Conservation (phyloP, 2,797 vertebrate genomes). For the Galago senegalensis region DNA sequence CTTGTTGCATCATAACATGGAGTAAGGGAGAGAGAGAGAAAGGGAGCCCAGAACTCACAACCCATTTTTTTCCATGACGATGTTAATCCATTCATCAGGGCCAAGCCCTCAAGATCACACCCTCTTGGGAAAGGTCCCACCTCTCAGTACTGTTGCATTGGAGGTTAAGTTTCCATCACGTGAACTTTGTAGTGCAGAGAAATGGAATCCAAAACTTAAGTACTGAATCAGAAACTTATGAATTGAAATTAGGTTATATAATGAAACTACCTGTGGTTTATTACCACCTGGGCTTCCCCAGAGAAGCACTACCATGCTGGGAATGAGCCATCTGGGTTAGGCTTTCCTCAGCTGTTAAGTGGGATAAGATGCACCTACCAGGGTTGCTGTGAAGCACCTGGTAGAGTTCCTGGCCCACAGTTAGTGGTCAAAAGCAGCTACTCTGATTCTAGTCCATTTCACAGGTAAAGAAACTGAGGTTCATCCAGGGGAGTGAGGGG, state of each 20-base stretch:
- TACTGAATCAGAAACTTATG: background rate
- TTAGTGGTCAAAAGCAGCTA: rapidly evolving
- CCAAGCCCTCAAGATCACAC: background rate
- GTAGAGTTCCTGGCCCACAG: rapidly evolving
- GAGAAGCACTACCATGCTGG: background rate
- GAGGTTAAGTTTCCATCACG: background rate
- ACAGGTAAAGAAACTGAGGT: background rate
- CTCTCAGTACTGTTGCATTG: background rate
- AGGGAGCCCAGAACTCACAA: background rate
- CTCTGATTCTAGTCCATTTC: background rate
- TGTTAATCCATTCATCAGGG: background rate
- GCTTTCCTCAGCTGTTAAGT: background rate
- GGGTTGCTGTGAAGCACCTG: background rate
- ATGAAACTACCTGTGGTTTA: background rate
- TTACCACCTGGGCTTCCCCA: background rate
- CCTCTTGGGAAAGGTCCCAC: background rate
- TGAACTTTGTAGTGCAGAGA: background rate
- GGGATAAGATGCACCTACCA: background rate
- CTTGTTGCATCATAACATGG: background rate
- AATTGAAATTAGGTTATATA: background rate
- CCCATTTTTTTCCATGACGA: background rate
- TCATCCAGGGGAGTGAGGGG: background rate
- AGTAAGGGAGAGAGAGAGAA: background rate
- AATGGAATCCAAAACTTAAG: slow-evolving; percentile 38
- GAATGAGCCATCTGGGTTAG: rapidly evolving